A percentile compares a stretch with the other conserved stretches of the same genome.
Conservation (phyloP, 1,140 invertebrate genomes). For the Brachionus paranguensis region DNA sequence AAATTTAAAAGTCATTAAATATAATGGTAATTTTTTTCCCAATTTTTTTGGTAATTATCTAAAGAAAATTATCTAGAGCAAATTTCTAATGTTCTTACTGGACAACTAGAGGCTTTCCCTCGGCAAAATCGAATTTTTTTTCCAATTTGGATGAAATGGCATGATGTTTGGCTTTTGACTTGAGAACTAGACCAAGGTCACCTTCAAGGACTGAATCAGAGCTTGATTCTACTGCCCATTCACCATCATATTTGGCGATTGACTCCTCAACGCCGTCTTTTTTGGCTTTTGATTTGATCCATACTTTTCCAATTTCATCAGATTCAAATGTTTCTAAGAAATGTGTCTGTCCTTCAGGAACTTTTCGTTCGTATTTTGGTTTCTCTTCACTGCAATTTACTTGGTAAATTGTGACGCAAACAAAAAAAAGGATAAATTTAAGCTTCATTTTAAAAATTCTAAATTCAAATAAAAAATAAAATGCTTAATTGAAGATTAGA, state of each 20-base stretch:
- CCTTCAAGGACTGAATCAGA: constrained; percentile 68
- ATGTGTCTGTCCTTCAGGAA: background rate
- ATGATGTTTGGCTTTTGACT: constrained; percentile 90
- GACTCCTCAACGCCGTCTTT: constrained; percentile 81
- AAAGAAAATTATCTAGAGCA: no score
- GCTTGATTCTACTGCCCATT: constrained; percentile 71
- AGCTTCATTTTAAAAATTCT: background rate
- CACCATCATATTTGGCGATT: constrained; percentile 63
- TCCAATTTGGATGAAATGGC: constrained; percentile 76
- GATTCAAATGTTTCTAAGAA: constrained; percentile 31
- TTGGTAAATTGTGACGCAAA: background rate
- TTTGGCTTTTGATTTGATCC: constrained; percentile 83
- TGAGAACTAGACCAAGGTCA: constrained; percentile 81
- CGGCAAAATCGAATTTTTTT: constrained; percentile 75
- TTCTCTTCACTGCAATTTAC: background rate
- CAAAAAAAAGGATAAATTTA: background rate
- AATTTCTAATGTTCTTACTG: constrained; percentile 57
- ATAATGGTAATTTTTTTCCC: background rate
- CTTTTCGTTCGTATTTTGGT: background rate
- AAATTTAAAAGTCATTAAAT: background rate
- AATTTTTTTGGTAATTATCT: background rate
- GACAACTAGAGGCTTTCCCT: constrained; percentile 75
- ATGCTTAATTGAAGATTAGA: background rate
- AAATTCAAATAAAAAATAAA: background rate
- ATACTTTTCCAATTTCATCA: constrained; percentile 54